A percentile compares a stretch with the other conserved stretches of the same genome.
phyloP scores from a whole-genome alignment of 2,888 invertebrate genomes.

The Oeneis ivallda region DNA sequence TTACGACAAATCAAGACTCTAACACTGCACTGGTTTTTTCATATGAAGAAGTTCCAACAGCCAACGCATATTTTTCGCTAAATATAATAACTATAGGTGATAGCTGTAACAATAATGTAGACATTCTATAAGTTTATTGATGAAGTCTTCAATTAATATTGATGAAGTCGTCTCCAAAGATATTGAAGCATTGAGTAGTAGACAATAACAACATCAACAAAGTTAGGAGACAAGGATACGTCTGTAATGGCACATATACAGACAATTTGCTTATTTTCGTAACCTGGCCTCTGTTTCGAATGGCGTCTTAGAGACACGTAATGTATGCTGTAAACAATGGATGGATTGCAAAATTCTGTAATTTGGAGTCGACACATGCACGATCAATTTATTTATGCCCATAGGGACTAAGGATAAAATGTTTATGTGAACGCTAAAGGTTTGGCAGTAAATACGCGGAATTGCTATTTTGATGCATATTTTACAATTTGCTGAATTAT shows the following conservation, averaged over 20 bases:
- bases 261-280: slow-evolving; percentile 56
- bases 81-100: no score
- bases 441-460: not conserved
- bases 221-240: slow-evolving; percentile 27
- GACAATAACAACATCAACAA: slow-evolving; percentile 12
- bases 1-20: no score
- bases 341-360: slow-evolving; percentile 54
- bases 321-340: slow-evolving; percentile 58
- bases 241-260: slow-evolving; percentile 32
- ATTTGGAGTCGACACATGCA: slow-evolving; percentile 51
- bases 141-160: not conserved
- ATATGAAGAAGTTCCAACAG: no score
- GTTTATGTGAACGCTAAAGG: not conserved
- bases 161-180: slow-evolving; percentile 3
- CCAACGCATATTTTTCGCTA: no score
- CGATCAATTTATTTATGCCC: slow-evolving; percentile 59
- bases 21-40: no score
- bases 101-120: not conserved
- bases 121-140: not conserved
- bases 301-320: slow-evolving; percentile 32
- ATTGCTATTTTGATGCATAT: not conserved
- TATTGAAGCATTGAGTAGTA: slow-evolving; percentile 3
- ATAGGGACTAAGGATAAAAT: slow-evolving; percentile 52
- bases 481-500: not conserved
- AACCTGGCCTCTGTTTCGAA: slow-evolving; percentile 45